Percentiles rank a stretch among this genome's conserved stretches.
phyloP scores from a whole-genome alignment of 2,113 vertebrate genomes.

The Otis tarda region DNA sequence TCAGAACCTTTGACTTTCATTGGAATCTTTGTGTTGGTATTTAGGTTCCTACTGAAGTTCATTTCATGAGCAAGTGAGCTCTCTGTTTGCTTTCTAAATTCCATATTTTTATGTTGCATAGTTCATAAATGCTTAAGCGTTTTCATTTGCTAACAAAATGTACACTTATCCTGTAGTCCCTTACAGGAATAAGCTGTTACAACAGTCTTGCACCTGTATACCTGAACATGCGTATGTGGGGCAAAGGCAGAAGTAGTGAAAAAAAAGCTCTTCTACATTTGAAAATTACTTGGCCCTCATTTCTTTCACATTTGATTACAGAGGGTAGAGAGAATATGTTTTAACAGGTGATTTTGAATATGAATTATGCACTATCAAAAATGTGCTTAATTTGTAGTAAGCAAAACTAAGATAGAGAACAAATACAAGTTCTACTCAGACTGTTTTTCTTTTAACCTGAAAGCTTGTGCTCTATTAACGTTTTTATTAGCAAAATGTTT shows the following conservation, averaged over 20 bases:
- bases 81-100: neutral
- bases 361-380: neutral
- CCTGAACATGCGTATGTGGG: neutral
- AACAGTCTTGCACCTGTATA: neutral
- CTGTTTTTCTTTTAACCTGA: neutral
- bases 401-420: neutral
- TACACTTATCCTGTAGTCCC: neutral
- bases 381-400: neutral
- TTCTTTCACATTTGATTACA: neutral
- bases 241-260: neutral
- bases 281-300: neutral
- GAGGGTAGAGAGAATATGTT: neutral
- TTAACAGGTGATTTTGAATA: neutral
- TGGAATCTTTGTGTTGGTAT: neutral
- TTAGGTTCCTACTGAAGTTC: neutral
- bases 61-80: neutral
- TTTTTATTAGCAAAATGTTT: neutral
- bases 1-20: neutral
- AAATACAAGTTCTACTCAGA: neutral
- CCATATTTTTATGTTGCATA: neutral
- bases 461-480: neutral
- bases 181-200: neutral
- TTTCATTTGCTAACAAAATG: neutral
- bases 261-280: neutral
- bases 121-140: neutral